Evolutionary conservation across 64 coral and sea anemone species (phyloP).

Genomic region (Montipora capricornis): DNA sequence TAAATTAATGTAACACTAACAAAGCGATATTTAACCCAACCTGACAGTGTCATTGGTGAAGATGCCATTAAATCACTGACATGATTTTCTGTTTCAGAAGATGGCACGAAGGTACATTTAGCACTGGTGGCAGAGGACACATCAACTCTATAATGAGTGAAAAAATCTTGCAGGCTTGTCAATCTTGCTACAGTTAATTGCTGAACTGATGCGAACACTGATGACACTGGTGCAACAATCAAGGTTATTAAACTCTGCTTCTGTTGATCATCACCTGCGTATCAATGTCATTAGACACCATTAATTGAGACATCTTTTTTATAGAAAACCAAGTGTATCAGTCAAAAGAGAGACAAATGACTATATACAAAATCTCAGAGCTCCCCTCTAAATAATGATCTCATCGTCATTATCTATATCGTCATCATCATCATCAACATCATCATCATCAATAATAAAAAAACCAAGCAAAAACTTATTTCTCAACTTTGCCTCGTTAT

Average conservation of each 20-base stretch:
- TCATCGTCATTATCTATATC: too few relatives aligned
- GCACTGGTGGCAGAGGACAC: neutral
- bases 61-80: neutral
- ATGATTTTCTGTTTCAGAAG: neutral
- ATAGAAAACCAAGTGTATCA: too few relatives aligned
- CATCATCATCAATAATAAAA: too few relatives aligned
- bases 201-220: neutral
- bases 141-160: slow-evolving; percentile 27
- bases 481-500: too few relatives aligned
- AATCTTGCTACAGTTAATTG: slow-evolving; percentile 45
- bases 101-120: neutral
- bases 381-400: too few relatives aligned
- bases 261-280: slow-evolving; percentile 27
- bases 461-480: too few relatives aligned
- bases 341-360: too few relatives aligned
- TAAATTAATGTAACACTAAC: too few relatives aligned
- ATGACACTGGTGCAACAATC: slow-evolving; percentile 30
- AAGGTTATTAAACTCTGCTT: slow-evolving; percentile 50
- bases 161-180: slow-evolving; percentile 57
- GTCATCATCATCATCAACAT: too few relatives aligned
- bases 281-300: neutral
- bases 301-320: too few relatives aligned
- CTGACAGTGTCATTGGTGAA: neutral
- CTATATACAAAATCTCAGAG: too few relatives aligned
- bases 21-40: neutral